These are phyloP conservation scores for Parazoanthus swiftii DNA, from an alignment of 92 coral and sea anemone genomes.

Conservation along the genomic window DNA sequence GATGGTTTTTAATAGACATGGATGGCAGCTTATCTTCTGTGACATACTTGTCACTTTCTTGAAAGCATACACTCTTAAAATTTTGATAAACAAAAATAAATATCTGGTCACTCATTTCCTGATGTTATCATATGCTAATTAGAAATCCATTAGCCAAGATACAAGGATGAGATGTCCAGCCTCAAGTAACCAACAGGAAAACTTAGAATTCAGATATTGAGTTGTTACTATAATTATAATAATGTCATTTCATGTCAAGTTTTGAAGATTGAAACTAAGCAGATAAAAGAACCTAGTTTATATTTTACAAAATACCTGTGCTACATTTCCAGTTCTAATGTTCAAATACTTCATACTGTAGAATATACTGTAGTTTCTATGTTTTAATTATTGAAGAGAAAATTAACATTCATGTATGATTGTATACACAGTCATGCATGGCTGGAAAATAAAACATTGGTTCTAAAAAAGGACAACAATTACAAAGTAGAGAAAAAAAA, in stretches of 20 bases:
- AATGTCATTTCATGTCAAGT: neutral
- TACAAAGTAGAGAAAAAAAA: neutral
- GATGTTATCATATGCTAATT: slow-evolving; percentile 24
- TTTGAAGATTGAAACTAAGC: neutral
- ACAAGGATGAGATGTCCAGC: neutral
- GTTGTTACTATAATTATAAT: no score
- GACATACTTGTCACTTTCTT: neutral
- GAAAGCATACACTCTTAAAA: neutral
- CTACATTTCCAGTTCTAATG: neutral
- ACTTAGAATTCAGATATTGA: neutral
- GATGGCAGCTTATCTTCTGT: neutral
- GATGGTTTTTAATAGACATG: neutral
- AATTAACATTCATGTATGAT: no score
- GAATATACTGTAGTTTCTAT: no score
- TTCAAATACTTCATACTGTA: no score
- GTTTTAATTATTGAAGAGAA: no score
- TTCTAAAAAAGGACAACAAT: neutral
- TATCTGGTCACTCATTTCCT: slow-evolving; percentile 2
- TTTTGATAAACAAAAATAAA: neutral
- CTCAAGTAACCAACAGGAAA: neutral
- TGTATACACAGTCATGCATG: neutral
- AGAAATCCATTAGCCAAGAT: slow-evolving; percentile 17
- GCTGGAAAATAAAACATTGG: no score
- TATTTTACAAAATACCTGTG: neutral
- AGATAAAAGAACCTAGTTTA: no score